These are phyloP conservation scores for Pachyramphus minor DNA, from an alignment of 2,113 vertebrate species.

Conservation along the genomic window DNA sequence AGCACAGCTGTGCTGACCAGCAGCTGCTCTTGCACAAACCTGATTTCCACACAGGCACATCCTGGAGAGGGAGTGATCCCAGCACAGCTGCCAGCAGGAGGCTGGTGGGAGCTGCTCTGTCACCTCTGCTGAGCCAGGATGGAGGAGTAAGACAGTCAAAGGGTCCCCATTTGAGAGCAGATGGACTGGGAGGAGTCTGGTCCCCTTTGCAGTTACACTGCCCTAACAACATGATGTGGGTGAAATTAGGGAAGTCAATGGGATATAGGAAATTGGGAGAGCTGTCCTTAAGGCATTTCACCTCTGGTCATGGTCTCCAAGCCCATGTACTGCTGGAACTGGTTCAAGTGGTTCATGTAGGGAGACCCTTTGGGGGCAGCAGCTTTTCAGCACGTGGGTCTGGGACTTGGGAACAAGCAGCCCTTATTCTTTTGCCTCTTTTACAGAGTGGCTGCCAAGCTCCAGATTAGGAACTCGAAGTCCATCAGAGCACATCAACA, in stretches of 20 bases:
- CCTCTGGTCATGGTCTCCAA: not conserved
- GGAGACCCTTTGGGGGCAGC: not conserved
- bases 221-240: rapidly evolving
- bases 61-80: rapidly evolving
- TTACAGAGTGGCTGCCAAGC: not conserved
- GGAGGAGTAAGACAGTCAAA: not conserved
- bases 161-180: not conserved
- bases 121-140: rapidly evolving
- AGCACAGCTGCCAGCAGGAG: rapidly evolving
- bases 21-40: not conserved
- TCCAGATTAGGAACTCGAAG: rapidly evolving
- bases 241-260: rapidly evolving
- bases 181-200: not conserved
- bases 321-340: rapidly evolving
- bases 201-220: not conserved
- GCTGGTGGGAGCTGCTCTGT: not conserved
- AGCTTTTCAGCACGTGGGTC: not conserved
- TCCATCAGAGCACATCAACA: not conserved
- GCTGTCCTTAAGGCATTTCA: not conserved
- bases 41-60: not conserved
- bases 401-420: not conserved
- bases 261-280: rapidly evolving
- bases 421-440: not conserved
- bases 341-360: rapidly evolving
- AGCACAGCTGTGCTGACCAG: not conserved